Base-by-base conservation (phyloP, 2,797 vertebrate species). In the Sebastes taczanowskii region DNA sequence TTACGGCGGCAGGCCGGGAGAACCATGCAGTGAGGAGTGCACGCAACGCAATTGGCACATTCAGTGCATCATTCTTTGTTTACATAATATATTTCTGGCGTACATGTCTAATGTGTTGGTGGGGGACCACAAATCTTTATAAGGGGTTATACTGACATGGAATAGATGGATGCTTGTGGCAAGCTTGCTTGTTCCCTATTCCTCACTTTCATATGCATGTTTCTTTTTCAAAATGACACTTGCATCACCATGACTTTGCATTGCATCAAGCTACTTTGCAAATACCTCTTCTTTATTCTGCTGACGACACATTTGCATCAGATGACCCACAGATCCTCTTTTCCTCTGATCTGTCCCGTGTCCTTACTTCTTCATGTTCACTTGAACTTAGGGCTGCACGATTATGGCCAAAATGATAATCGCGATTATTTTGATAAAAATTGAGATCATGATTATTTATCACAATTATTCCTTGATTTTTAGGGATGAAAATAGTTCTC, bases 191-290 rank as follows among this genome's bases (percentile, higher is more conserved):
- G 22, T 74, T 66, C 13, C 22, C 65, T 74, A 32, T 77, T 74
- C 53, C 29, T 80, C 59, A 35, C 68, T 74, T 78, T 79, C 83
- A 84, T 73, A 27, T 66, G 35, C 78, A 81, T 80, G 30, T 84
- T 88, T 67, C 42, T 66, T 74, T 65, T 78, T 77, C 52, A 27
- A 59, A 77, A 59, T 58, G 42, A 30, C 78, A 38, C 62, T 67
- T 52, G 29, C 88, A 85, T 91, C 71, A 70, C 49, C 88, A 88
- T 78, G 20, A 55, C 87, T 81, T 86, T 80, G 23, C 83, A 76
- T 77, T 75, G 34, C 83, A 82, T 87, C 46, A 64, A 60, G n/a
- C 60, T 80, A 56, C 77, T 85, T 77, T 78, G 46, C 63, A 77
- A 72, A 73, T 55, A 25, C 49, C 8, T 63, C 18, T 62, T 6